These are phyloP conservation scores for Rallus crepitans DNA, from an alignment of 2,797 vertebrate species.

Conservation along the genomic window DNA sequence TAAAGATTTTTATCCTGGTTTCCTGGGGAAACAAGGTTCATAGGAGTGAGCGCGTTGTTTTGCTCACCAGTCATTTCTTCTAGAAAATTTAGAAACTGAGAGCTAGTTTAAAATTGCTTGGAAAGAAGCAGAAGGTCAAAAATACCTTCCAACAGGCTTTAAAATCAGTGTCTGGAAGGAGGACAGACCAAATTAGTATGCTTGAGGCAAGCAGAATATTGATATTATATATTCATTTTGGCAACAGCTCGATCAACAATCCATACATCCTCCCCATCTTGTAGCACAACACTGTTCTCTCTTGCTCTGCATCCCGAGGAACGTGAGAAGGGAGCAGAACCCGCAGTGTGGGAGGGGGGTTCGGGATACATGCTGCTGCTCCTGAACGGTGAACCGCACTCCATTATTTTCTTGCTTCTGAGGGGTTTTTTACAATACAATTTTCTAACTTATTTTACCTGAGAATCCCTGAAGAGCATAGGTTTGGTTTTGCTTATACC, in stretches of 20 bases:
- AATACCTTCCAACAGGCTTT: background rate
- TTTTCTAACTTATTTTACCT: background rate
- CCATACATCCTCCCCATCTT: background rate
- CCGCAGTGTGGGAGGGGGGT: accelerated
- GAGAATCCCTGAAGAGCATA: background rate
- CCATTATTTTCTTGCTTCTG: background rate
- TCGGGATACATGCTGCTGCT: background rate
- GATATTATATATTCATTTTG: background rate
- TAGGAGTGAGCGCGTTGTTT: background rate
- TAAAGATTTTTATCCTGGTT: background rate
- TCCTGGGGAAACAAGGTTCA: background rate
- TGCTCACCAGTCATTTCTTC: background rate
- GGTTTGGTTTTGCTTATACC: background rate
- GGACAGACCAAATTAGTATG: background rate
- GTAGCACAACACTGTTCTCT: background rate
- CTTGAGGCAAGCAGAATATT: background rate
- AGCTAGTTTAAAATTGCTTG: background rate
- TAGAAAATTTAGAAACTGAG: background rate
- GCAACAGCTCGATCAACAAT: background rate
- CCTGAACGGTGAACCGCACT: background rate
- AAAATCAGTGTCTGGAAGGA: background rate
- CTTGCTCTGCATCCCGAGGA: background rate
- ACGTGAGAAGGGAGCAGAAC: background rate
- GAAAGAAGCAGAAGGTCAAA: background rate
- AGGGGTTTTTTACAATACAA: background rate